Base-by-base conservation (phyloP, 2,888 invertebrate species). In the Trissolcus japonicus region DNA sequence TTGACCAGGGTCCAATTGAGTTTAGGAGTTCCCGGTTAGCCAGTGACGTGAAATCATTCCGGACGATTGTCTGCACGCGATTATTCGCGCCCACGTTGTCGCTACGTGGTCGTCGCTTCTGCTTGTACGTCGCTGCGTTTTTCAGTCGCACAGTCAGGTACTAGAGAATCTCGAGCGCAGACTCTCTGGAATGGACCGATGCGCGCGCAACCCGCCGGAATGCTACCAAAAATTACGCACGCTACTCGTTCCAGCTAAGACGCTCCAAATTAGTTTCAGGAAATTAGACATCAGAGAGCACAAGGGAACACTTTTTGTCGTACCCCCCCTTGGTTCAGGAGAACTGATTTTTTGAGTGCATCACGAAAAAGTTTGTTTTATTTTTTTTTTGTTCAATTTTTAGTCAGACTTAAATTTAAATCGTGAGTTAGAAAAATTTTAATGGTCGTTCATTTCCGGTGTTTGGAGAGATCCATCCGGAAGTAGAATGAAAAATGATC, bases 11-110 rank as follows among this genome's bases (percentile, higher is more conserved):
- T 55, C 43, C 62, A 66, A 67, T 74, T 66, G 61, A 61, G 66
- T 68, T 67, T 59, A 59, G 67, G 41, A 66, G 66, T 9, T 1
- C 11, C 6, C 35, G 50, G 57, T 55, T 63, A 62, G 48, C 29
- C 60, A 60, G 60, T 65, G 55, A 63, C 54, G 59, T 68, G 48
- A 59, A 75, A 68, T 68, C 75, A 51, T 62, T 62, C 53, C 17
- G 46, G 17, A 54, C 60, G 69, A 65, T 76, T 59, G 75, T 59
- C 75, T 76, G 69, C 68, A 61, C 65, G 75, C 75, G 56, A 76
- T 76, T 76, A 76, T 60, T 76, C 55, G 75, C 75, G 69, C 75
- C 75, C 75, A 76, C 75, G 69, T 69, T 69, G 51, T 14, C 35
- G 40, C 21, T 73, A 73, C 73, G 73, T 73, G 73, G 66, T 73